Conservation (phyloP, 1,140 invertebrate species). For the Araneus ventricosus region DNA sequence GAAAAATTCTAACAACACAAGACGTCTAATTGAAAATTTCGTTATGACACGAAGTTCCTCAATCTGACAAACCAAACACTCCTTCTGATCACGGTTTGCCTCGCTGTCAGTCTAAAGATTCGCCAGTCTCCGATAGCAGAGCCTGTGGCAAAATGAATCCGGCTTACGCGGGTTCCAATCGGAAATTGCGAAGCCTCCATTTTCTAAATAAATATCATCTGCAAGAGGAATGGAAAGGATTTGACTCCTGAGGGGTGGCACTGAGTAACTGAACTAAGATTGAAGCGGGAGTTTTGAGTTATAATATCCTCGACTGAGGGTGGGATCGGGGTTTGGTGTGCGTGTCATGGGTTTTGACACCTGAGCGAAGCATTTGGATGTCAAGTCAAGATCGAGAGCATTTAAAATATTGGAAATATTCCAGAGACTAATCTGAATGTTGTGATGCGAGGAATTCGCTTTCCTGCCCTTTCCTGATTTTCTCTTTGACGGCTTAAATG, state of each 20-base stretch:
- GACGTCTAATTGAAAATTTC: constrained; percentile 23
- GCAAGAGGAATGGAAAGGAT: not conserved
- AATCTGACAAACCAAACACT: constrained; percentile 1
- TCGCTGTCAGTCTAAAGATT: not conserved
- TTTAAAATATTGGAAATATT: constrained; percentile 24
- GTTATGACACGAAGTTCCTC: not conserved
- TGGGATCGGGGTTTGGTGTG: not conserved
- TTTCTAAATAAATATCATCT: constrained; percentile 43
- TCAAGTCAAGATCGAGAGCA: not conserved
- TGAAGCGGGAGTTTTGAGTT: not conserved
- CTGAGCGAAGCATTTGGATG: constrained; percentile 1
- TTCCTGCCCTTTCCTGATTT: not conserved
- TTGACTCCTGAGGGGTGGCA: not conserved
- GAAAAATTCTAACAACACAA: not conserved
- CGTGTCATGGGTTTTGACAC: constrained; percentile 25
- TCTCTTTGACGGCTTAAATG: not conserved
- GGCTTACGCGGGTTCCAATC: not conserved
- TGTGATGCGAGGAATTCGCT: not conserved
- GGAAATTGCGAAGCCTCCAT: constrained; percentile 34
- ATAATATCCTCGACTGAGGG: not conserved
- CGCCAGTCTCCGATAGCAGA: not conserved
- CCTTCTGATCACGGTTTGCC: not conserved
- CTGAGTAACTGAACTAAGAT: not conserved
- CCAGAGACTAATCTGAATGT: not conserved
- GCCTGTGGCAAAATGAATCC: constrained; percentile 23